A percentile compares a stretch with the other conserved stretches of the same genome.
Evolutionary conservation across 1,140 invertebrate genomes (phyloP).

Genomic region (Tribolium madens): DNA sequence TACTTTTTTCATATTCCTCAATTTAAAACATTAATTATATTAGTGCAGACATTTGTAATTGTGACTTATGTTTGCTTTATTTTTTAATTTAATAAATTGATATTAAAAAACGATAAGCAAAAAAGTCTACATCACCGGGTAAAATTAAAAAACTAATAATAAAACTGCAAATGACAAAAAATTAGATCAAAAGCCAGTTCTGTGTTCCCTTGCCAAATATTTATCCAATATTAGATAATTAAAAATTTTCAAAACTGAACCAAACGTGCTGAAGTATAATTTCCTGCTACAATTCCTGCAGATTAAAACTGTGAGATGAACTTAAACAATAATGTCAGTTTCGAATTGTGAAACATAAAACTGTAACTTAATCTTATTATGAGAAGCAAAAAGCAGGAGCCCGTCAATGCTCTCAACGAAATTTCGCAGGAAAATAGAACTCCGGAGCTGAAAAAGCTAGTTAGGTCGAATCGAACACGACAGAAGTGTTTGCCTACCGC

Average conservation of each 20-base stretch:
- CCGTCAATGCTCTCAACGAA: not conserved
- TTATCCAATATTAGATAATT: not conserved
- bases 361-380: conserved; percentile 33
- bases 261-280: no score
- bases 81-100: conserved; percentile 9
- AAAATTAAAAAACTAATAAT: not conserved
- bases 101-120: not conserved
- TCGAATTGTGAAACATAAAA: not conserved
- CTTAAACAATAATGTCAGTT: conserved; percentile 3
- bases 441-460: conserved; percentile 9
- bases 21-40: conserved; percentile 1
- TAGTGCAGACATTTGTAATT: not conserved
- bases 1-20: not conserved
- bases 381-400: conserved; percentile 17
- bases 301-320: conserved; percentile 6
- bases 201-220: not conserved
- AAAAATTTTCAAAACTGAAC: not conserved
- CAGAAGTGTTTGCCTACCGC: not conserved
- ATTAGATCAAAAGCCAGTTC: not conserved
- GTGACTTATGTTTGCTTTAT: not conserved
- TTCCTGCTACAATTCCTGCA: not conserved
- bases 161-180: not conserved
- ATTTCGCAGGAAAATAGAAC: conserved; percentile 25
- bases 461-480: not conserved
- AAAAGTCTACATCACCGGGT: not conserved